phyloP scores from a whole-genome alignment of 2,888 invertebrate species.

The Brenthis ino region DNA sequence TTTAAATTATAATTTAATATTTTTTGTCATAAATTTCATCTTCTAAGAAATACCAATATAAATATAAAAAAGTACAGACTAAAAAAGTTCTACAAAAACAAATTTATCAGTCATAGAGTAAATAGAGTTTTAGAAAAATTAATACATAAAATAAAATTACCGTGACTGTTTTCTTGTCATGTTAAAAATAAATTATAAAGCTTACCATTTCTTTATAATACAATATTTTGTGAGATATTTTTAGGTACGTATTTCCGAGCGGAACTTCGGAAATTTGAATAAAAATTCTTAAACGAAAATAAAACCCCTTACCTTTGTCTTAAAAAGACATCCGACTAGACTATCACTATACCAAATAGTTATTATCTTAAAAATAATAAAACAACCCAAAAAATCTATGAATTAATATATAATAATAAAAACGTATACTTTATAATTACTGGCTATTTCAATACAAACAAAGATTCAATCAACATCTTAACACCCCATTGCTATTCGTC shows the following conservation, averaged over 20 bases:
- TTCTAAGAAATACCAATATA: not conserved
- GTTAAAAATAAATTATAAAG: slow-evolving; percentile 15
- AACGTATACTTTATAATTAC: slow-evolving; percentile 27
- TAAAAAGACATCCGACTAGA: no score
- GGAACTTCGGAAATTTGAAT: no score
- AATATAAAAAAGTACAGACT: not conserved
- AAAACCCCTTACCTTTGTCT: no score
- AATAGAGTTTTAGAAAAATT: not conserved
- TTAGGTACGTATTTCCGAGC: no score
- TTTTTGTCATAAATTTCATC: slow-evolving; percentile 7
- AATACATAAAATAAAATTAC: not conserved
- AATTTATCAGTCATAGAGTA: not conserved
- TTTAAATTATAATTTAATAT: slow-evolving; percentile 10
- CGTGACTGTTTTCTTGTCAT: not conserved
- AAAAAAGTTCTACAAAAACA: slow-evolving; percentile 2
- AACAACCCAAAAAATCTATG: no score
- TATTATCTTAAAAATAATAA: no score
- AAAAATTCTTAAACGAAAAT: no score
- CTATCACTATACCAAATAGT: no score
- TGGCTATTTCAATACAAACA: slow-evolving; percentile 48
- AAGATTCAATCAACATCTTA: slow-evolving; percentile 61
- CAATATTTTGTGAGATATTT: no score
- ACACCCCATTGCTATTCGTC: slow-evolving; percentile 64
- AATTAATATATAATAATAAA: slow-evolving; percentile 12
- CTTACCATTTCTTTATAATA: not conserved